Base-by-base conservation (phyloP, 1,140 invertebrate genomes). In the Atta texana region DNA sequence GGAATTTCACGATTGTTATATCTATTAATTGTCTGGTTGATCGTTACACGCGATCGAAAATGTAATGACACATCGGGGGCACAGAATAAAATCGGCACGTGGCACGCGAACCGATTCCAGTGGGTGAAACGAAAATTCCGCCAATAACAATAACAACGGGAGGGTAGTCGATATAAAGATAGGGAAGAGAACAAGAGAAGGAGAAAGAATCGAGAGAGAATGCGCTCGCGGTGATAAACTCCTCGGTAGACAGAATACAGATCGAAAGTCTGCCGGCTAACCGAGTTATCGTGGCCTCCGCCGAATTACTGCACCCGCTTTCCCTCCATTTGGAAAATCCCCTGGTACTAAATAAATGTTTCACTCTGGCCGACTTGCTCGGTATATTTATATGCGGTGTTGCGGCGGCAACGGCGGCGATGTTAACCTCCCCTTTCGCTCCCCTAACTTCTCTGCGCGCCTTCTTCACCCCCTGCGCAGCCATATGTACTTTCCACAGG, bases 301-400 rank as follows among this genome's bases (percentile, higher is more conserved):
- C 89, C 82, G 78, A 85, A 57, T 77, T 88, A 80, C 86, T 88
- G 87, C 91, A 88, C 77, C 78, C 88, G 71, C 87, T 89, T 90
- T 90, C 87, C 87, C 90, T 88, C 92, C 92, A 93, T 94, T 94
- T 90, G 90, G 91, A 94, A 94, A 95, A 94, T 93, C 92, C 94
- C 93, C 90, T 92, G 93, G 92, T 87, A 92, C 92, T 94, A 93
- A 94, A 94, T 94, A 93, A 94, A 95, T 94, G 93, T 94, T 95
- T 94, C 90, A 95, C 93, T 92, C 89, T 80, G 86, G 88, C 78
- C 88, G 84, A 78, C 85, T 82, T 74, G 80, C 89, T 63, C 78
- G 76, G 84, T 93, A 92, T 91, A 93, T 94, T 94, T 92, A 93
- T 93, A 94, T 93, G 93, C 94, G 92, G 89, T 89, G 91, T 89